Conservation (phyloP, 92 coral and sea anemone species). For the Isaurus tuberculatus region DNA sequence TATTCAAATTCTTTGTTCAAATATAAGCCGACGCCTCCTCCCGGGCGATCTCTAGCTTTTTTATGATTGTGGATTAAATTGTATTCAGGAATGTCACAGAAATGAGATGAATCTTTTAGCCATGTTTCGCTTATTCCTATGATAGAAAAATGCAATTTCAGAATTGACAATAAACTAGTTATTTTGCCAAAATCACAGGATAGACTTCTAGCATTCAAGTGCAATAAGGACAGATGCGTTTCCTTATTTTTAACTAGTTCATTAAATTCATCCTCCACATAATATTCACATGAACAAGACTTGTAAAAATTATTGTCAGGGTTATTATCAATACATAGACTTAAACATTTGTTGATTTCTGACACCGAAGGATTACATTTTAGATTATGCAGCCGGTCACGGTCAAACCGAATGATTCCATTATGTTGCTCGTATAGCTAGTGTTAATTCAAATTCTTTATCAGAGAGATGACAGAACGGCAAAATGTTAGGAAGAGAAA, state of each 20-base stretch:
- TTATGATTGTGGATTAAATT: slow-evolving; percentile 34
- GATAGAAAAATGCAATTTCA: slow-evolving; percentile 28
- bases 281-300: neutral
- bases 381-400: neutral
- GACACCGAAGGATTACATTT: neutral
- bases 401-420: neutral
- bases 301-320: neutral
- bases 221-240: neutral
- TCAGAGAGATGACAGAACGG: slow-evolving; percentile 19
- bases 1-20: slow-evolving; percentile 26
- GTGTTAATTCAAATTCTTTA: neutral
- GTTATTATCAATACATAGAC: neutral
- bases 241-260: neutral
- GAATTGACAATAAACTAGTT: neutral
- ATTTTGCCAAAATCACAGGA: slow-evolving; percentile 13
- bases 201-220: slow-evolving; percentile 34
- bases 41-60: slow-evolving; percentile 16
- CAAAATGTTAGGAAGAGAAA: neutral
- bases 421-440: slow-evolving; percentile 1
- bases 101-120: neutral
- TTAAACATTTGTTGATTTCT: neutral
- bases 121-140: slow-evolving; percentile 46
- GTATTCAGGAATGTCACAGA: slow-evolving; percentile 25
- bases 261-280: neutral
- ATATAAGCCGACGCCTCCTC: slow-evolving; percentile 50